Percentiles rank a stretch among this genome's conserved stretches.
These are phyloP conservation scores for Sturmia bella DNA, from an alignment of 2,888 invertebrate genomes.

Conservation along the genomic window DNA sequence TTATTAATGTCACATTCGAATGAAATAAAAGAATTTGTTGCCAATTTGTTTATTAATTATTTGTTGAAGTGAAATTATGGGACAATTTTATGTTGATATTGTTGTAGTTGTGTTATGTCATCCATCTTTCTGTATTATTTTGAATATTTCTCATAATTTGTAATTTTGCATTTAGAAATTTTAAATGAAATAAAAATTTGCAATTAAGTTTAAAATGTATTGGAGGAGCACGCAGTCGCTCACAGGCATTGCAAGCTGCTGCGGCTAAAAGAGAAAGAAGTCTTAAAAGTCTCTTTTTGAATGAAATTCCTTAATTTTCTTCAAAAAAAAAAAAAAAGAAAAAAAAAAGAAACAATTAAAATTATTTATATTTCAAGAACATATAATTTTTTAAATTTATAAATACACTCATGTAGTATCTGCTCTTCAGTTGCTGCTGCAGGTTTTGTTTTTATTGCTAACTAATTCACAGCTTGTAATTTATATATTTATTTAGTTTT, in stretches of 20 bases:
- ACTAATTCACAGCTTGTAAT: conserved; percentile 51
- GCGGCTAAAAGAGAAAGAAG: too few relatives aligned
- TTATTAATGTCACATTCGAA: conserved; percentile 38
- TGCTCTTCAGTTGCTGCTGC: conserved; percentile 17
- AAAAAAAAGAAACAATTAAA: too few relatives aligned
- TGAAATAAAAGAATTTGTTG: conserved; percentile 51
- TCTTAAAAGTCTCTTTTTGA: neutral
- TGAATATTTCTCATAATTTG: conserved; percentile 21
- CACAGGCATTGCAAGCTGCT: conserved; percentile 37
- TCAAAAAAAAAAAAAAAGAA: conserved; percentile 12
- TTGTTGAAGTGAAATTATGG: conserved; percentile 62
- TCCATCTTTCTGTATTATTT: neutral
- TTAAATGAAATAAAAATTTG: conserved; percentile 1
- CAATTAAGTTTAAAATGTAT: conserved; percentile 12
- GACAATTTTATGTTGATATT: conserved; percentile 34
- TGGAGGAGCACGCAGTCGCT: conserved; percentile 33
- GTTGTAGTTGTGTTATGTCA: neutral
- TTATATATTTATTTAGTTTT: conserved; percentile 40
- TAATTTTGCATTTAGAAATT: conserved; percentile 9
- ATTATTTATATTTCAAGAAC: conserved; percentile 58
- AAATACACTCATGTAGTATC: neutral
- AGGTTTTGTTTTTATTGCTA: conserved; percentile 38
- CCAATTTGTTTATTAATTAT: conserved; percentile 64
- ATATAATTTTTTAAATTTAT: conserved; percentile 46
- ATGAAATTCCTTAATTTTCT: conserved; percentile 4